Evolutionary conservation across 1,140 invertebrate species (phyloP).

Genomic region (Heliconius nattereri): DNA sequence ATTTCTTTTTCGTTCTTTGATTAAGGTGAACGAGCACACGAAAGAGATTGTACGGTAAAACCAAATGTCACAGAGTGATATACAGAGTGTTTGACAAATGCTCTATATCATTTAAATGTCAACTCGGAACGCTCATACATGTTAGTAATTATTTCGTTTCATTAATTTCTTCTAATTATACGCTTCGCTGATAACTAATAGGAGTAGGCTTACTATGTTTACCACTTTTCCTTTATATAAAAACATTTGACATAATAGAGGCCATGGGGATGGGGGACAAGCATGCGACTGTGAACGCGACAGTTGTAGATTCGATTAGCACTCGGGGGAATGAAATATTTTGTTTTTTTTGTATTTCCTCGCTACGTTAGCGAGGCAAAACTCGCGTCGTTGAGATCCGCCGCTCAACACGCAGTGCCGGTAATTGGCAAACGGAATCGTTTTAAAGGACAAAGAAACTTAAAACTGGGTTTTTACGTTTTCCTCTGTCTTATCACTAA

Average conservation of each 20-base stretch:
- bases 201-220: not conserved
- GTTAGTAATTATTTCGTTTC: not conserved
- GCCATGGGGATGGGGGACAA: not conserved
- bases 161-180: slow-evolving; percentile 3
- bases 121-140: not conserved
- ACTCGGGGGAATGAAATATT: not conserved
- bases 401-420: not conserved
- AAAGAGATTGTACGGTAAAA: no score
- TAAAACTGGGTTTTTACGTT: not conserved
- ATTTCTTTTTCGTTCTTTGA: no score
- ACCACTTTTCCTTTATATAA: not conserved
- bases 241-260: not conserved
- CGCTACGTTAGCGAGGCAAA: no score
- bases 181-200: not conserved
- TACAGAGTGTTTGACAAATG: not conserved
- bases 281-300: not conserved
- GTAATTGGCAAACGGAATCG: no score
- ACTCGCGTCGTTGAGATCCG: not conserved
- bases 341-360: not conserved
- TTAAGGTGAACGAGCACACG: no score
- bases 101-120: not conserved
- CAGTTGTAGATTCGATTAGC: not conserved
- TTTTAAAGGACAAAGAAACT: not conserved
- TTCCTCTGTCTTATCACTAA: no score
- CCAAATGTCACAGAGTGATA: no score